phyloP scores from a whole-genome alignment of 2,888 invertebrate genomes.

The Chrysotoxum bicinctum region DNA sequence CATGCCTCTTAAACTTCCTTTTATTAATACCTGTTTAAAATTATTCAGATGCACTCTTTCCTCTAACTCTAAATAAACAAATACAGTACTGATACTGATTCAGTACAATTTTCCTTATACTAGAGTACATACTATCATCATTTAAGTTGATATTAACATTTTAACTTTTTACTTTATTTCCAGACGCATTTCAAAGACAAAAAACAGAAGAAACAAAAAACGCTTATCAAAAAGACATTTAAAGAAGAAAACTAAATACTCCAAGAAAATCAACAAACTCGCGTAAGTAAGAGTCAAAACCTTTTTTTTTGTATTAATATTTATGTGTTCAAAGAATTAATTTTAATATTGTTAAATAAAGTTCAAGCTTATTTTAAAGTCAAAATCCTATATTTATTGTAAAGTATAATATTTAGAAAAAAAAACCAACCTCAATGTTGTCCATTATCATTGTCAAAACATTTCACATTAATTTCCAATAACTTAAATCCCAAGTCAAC shows the following conservation, averaged over 20 bases:
- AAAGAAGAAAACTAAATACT: constrained; percentile 43
- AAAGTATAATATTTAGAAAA: neutral
- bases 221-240: constrained; percentile 69
- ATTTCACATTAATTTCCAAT: neutral
- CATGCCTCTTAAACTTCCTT: too few relatives aligned
- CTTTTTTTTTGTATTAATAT: neutral
- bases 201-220: constrained; percentile 71
- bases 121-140: too few relatives aligned
- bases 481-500: constrained; percentile 4
- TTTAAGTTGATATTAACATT: neutral
- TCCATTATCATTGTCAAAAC: neutral
- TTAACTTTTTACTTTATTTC: constrained; percentile 36
- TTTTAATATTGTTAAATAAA: neutral
- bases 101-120: too few relatives aligned
- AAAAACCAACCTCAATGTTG: neutral
- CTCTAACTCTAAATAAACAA: too few relatives aligned
- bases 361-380: neutral
- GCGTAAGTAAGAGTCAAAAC: constrained; percentile 35
- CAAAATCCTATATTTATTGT: constrained; percentile 7
- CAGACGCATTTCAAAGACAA: constrained; percentile 73
- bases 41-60: too few relatives aligned
- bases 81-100: too few relatives aligned
- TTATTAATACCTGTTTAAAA: too few relatives aligned
- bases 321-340: neutral
- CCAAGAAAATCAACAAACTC: constrained; percentile 44